Conservation (phyloP, 1,140 invertebrate species). For the Ruditapes philippinarum region DNA sequence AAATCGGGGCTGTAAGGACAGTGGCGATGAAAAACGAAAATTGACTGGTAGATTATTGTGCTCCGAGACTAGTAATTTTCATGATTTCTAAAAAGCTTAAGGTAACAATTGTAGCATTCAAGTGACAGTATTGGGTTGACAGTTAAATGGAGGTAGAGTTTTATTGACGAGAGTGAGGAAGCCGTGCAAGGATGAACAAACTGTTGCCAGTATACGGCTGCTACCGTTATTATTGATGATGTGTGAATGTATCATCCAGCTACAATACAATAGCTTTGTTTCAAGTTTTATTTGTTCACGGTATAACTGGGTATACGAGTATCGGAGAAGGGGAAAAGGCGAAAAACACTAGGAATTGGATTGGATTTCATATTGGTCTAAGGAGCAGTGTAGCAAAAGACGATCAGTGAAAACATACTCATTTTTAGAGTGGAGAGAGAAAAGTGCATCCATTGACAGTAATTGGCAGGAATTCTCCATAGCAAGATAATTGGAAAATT, state of each 20-base stretch:
- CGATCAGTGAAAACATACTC: slow-evolving; percentile 1
- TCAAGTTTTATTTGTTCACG: slow-evolving; percentile 46
- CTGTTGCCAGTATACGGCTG: neutral
- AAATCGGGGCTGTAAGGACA: too few relatives aligned
- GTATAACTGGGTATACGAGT: slow-evolving; percentile 33
- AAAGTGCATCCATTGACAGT: slow-evolving; percentile 42
- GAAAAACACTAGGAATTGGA: slow-evolving; percentile 7
- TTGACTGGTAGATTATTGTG: neutral
- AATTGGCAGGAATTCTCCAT: slow-evolving; percentile 43
- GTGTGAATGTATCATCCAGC: neutral
- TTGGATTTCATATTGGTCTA: slow-evolving; percentile 30
- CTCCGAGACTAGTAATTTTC: neutral
- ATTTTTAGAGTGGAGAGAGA: slow-evolving; percentile 4
- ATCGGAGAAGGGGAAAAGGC: slow-evolving; percentile 48
- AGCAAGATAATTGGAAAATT: slow-evolving; percentile 54
- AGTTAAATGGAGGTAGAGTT: neutral
- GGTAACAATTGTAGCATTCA: neutral
- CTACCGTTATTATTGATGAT: neutral
- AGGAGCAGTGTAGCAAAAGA: neutral
- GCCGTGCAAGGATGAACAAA: neutral
- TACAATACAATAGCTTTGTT: slow-evolving; percentile 37
- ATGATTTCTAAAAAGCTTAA: neutral
- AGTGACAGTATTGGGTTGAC: neutral
- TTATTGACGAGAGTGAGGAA: neutral
- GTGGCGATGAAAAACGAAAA: neutral